Evolutionary conservation across 2,797 vertebrate species (phyloP), one percentile per base, ranked within the genome.

Genomic region (Gymnocypris eckloni): DNA sequence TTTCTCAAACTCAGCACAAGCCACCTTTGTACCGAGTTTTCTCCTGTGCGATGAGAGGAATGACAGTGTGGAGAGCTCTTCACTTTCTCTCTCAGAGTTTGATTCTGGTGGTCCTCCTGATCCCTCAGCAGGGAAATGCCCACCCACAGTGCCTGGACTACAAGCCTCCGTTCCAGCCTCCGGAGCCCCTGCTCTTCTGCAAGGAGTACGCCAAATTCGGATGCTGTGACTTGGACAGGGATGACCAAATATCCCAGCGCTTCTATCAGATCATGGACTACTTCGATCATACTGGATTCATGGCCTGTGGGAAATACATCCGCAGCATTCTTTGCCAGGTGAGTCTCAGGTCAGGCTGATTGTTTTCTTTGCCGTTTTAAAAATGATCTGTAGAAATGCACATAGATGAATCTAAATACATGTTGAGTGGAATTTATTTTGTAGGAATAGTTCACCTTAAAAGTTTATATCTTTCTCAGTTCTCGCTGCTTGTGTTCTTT

Each of bases 141-240:
- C 96, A 97, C 90, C 96, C 96, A 1, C 96, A 97, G 88, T 97
- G 96, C 91, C 92, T 96, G 92, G 96, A 96, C 92, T 97, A 93
- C 92, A 96, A 96, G 86, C 96, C 95, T 70, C 96, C 95, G 0
- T 96, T 96, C 89, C 93, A 93, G 88, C 95, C 95, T 22, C 92
- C 80, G 10, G 89, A 94, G 88, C 91, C 94, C 48, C 82, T 96
- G 88, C 86, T 75, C 72, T 95, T 96, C 90, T 96, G 96, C 76
- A 95, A 95, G 80, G 93, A 95, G 66, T 96, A 96, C 50, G 84
- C 92, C 41, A 95, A 96, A 82, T 96, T 96, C 81, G 96, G 96
- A 81, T 96, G 96, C 92, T 96, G 96, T 75, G 94, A 95, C 86
- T 67, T 90, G 81, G 92, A 93, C 59, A 93, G 93, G 86, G 96